Evolutionary conservation across 2,888 invertebrate species (phyloP), one percentile per base, ranked within the genome.

Genomic region (Apantesis nais): DNA sequence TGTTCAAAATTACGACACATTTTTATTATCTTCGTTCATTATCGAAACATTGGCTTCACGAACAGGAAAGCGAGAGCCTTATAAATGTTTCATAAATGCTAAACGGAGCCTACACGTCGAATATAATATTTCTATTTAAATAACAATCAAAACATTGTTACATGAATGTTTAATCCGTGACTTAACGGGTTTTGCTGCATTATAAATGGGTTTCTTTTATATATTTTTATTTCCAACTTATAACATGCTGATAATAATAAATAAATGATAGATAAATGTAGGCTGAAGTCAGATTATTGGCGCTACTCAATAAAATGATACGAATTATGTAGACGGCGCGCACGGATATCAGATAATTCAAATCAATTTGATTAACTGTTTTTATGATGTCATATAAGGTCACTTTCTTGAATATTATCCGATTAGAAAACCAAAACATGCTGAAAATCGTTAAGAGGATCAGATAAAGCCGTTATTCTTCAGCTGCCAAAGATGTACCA

Each of bases 1-100:
- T 75, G 78, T 76, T 74, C 73, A 75, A 79, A 76, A 75, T 80
- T 75, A 75, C 74, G 67, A 55, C 60, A 58, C 31, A 64, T 25
- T 29, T n/a, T 31, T 68, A 60, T 48, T 31, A 62, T 68, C 48
- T 37, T 60, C 69, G 34, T 60, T 65, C 34, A 65, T 65, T 69
- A 69, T 60, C 48, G 48, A 65, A 70, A 61, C 66, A 73, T 73
- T 69, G 70, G 41, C 39, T 66, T 55, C 66, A 55, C 61, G 34
- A 62, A 55, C 62, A 48, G 48, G 62, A 66, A 39, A 66, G 39
- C 66, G 66, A 66, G 66, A 67, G 60, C 61, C 66, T 58, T 55
- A 70, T 70, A 31, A 70, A 70, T 66, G 41, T 70, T 70, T 70
- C 25, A 70, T 70, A 34, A 66, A 66, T 66, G 39, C 41, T 31